Conservation (phyloP, 2,888 invertebrate genomes). For the Amphipyra berbera region DNA sequence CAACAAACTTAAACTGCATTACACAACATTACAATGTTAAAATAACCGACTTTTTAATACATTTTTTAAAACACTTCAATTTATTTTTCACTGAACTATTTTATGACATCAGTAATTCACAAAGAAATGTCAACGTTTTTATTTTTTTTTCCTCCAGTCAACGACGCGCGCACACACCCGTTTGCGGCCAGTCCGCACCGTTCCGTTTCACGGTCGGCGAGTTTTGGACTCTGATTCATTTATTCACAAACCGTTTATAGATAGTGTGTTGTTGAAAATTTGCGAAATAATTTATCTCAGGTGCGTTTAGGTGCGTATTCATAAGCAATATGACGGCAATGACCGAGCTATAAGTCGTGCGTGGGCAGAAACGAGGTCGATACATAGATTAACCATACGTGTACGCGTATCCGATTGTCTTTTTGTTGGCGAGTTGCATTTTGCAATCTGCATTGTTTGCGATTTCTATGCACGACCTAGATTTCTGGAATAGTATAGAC, state of each 20-base stretch:
- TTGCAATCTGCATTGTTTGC: constrained; percentile 79
- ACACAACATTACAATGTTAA: constrained; percentile 53
- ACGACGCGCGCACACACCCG: constrained; percentile 67
- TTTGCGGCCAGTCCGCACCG: constrained; percentile 76
- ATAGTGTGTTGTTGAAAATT: constrained; percentile 43
- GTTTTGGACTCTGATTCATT: constrained; percentile 43
- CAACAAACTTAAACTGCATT: constrained; percentile 52
- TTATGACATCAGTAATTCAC: constrained; percentile 76
- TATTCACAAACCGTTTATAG: constrained; percentile 46
- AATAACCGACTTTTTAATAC: constrained; percentile 45
- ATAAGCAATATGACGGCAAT: constrained; percentile 75
- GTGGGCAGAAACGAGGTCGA: constrained; percentile 82
- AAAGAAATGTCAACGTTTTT: constrained; percentile 83
- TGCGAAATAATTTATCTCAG: constrained; percentile 56
- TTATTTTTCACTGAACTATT: constrained; percentile 66
- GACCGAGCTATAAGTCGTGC: constrained; percentile 75
- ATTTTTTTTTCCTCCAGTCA: constrained; percentile 70
- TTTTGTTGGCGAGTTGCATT: constrained; percentile 78
- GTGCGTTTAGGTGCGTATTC: constrained; percentile 58
- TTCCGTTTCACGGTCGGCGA: constrained; percentile 83
- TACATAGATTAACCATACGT: constrained; percentile 71
- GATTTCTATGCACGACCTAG: constrained; percentile 64
- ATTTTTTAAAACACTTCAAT: constrained; percentile 61
- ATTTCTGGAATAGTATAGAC: constrained; percentile 45
- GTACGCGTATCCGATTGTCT: constrained; percentile 68